A percentile compares a stretch with the other conserved stretches of the same genome.
These are phyloP conservation scores for Trissonchulus sp. DNA, from an alignment of 2,888 invertebrate species.

Conservation along the genomic window DNA sequence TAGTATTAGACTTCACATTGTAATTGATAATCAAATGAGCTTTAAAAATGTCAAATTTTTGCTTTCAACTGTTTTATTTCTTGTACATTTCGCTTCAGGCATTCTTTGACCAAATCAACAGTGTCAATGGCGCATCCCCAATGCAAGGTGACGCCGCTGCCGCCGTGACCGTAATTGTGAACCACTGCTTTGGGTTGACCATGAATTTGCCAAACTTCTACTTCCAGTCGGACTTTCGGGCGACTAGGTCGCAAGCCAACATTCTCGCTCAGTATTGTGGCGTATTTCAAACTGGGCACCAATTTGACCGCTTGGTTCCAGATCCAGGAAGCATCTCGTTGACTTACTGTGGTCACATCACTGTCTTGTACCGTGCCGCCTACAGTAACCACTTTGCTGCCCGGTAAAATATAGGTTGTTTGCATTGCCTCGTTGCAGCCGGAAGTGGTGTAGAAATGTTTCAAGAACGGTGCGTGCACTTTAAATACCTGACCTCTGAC, in stretches of 20 bases:
- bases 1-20: too few species aligned
- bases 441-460: constrained; percentile 71
- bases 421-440: constrained; percentile 67
- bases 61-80: too few species aligned
- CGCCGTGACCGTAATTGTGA: constrained; percentile 92
- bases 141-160: constrained; percentile 80
- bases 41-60: too few species aligned
- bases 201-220: constrained; percentile 44
- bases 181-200: constrained; percentile 54
- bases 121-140: constrained; percentile 79
- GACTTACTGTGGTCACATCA: constrained; percentile 64
- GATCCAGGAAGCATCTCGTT: constrained; percentile 45
- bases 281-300: constrained; percentile 45
- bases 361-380: constrained; percentile 80
- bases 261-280: constrained; percentile 65
- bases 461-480: constrained; percentile 79
- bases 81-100: not conserved
- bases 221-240: constrained; percentile 54
- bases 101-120: constrained; percentile 60
- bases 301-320: not conserved
- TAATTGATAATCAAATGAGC: too few species aligned
- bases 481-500: constrained; percentile 54
- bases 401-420: constrained; percentile 63
- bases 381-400: constrained; percentile 59
- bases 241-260: constrained; percentile 80